A percentile compares a stretch with the other conserved stretches of the same genome.
These are phyloP conservation scores for Ctenosaura bakeri DNA, from an alignment of 2,797 vertebrate genomes.

Conservation along the genomic window DNA sequence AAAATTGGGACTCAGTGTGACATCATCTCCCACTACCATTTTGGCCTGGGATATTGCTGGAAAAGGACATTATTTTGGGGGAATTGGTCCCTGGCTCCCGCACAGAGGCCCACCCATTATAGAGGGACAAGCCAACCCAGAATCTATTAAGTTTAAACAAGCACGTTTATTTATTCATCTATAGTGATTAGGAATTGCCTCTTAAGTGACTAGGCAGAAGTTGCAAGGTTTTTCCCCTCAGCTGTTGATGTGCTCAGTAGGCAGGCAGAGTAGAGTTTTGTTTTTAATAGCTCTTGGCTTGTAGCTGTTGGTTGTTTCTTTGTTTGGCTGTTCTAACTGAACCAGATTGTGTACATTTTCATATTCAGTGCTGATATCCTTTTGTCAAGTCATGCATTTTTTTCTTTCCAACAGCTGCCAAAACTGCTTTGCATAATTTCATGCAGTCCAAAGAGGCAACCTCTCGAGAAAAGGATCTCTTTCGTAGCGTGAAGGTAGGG, in stretches of 20 bases:
- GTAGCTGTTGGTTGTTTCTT: not conserved
- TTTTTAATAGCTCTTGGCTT: not conserved
- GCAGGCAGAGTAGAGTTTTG: too few species aligned
- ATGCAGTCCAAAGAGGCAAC: conserved; percentile 92
- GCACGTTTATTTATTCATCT: too few species aligned
- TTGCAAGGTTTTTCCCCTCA: not conserved
- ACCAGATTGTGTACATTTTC: not conserved
- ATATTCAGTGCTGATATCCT: too few species aligned
- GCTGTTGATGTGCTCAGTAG: too few species aligned
- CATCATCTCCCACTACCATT: too few species aligned
- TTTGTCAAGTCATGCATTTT: not conserved
- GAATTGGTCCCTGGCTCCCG: too few species aligned
- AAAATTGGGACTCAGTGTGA: too few species aligned
- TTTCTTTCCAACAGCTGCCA: conserved; percentile 86
- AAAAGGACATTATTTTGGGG: too few species aligned
- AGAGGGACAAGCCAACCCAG: too few species aligned
- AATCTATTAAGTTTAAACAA: too few species aligned
- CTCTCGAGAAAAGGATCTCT: conserved; percentile 92
- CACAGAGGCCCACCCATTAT: too few species aligned
- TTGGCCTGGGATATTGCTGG: too few species aligned
- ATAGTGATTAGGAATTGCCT: not conserved
- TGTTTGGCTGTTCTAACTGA: not conserved
- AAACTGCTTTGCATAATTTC: conserved; percentile 93
- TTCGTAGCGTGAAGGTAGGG: conserved; percentile 95
- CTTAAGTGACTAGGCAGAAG: not conserved